Evolutionary conservation across 2,888 invertebrate genomes (phyloP), one percentile per base, ranked within the genome.

Genomic region (Carpatolechia fugitivella): DNA sequence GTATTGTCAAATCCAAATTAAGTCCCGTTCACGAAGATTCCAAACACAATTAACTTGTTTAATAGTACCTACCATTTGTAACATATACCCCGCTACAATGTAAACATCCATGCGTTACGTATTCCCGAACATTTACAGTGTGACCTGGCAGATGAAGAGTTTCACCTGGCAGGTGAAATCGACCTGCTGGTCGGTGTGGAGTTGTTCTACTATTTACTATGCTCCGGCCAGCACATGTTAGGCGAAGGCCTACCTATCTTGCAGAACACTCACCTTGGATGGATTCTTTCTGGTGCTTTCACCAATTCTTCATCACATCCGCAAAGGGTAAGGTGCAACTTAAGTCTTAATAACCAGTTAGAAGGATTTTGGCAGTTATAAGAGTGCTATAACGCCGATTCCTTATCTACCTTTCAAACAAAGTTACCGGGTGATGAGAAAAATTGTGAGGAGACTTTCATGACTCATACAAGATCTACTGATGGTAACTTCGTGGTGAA

Each of bases 401-500:
- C 29, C 2, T 16, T 41, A 8, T 6, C 20, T 29, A n/a, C 24
- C n/a, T 5, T n/a, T 29, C 10, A 24, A 5, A 3, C 8, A 14
- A 18, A 29, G 44, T 46, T 46, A 29, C 29, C 44, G 29, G 44
- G 29, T 46, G 44, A 46, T 46, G 44, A 46, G 8, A 46, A 24
- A n/a, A 24, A 18, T 29, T 46, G 44, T 8, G 44, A 46, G 29
- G 29, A 46, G 13, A 20, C 14, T 1, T 46, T 46, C 16, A 24
- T 46, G 44, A 46, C 24, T 29, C 44, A 46, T 13, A 29, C 13
- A n/a, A 13, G 44, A 13, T 13, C 44, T n/a, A n/a, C 29, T 46
- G 44, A 46, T 46, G 44, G 44, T 29, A 46, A 46, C 29, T 46
- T 46, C 29, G 29, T 46, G 7, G 44, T 46, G 10, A 46, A 46